A percentile compares a stretch with the other conserved stretches of the same genome.
phyloP scores from a whole-genome alignment of 2,888 invertebrate species.

The Oscheius myriophilus region DNA sequence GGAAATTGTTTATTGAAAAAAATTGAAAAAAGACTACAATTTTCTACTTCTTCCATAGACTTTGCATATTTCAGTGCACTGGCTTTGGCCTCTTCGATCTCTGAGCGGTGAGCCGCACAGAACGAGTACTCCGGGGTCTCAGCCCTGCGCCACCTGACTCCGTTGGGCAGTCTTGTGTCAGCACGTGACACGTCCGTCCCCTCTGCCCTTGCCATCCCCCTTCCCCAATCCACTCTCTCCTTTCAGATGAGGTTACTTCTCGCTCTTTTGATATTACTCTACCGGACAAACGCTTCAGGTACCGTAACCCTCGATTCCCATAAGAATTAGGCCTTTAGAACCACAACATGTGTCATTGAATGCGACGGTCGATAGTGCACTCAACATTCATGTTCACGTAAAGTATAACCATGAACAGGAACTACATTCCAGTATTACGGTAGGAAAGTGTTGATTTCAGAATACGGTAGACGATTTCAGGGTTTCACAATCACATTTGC shows the following conservation, averaged over 20 bases:
- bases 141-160: conserved; percentile 14
- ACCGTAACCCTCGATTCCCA: conserved; percentile 3
- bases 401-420: conserved; percentile 9
- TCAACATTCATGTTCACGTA: conserved; percentile 21
- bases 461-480: background rate
- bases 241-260: conserved; percentile 12
- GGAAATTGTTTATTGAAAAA: too few species aligned
- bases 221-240: background rate
- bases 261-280: conserved; percentile 3
- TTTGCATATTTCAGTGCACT: too few species aligned
- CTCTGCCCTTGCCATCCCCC: background rate
- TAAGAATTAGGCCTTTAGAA: conserved; percentile 2
- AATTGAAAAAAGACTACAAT: too few species aligned
- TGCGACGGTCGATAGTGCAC: conserved; percentile 23
- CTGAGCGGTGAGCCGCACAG: background rate
- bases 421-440: conserved; percentile 14
- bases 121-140: background rate
- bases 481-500: conserved; percentile 25
- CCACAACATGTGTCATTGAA: conserved; percentile 2
- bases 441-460: background rate
- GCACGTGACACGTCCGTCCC: conserved; percentile 19
- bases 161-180: conserved; percentile 18
- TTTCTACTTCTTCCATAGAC: too few species aligned
- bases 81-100: too few species aligned
- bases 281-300: background rate